These are phyloP conservation scores for Eretmocerus hayati DNA, from an alignment of 2,888 invertebrate species.

Conservation along the genomic window DNA sequence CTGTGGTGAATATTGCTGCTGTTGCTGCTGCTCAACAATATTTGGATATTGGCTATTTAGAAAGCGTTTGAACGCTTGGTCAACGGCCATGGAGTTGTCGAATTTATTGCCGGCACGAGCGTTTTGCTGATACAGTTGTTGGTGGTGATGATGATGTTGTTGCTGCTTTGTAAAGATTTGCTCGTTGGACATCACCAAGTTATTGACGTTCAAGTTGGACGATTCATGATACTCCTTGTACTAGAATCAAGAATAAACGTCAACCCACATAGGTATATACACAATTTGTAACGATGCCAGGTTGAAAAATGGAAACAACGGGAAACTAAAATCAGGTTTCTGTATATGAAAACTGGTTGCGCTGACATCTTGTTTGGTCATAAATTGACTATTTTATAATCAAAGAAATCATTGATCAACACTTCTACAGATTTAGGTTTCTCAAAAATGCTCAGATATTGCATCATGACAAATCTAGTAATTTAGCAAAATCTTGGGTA, in stretches of 20 bases:
- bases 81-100: conserved; percentile 26
- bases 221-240: conserved; percentile 36
- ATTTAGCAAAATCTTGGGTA: no score
- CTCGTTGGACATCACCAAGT: conserved; percentile 31
- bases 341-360: neutral
- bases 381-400: neutral
- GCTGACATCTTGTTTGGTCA: neutral
- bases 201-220: conserved; percentile 28
- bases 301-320: no score
- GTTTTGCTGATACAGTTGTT: conserved; percentile 24
- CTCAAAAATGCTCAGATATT: no score
- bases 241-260: conserved; percentile 10
- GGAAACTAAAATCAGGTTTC: no score
- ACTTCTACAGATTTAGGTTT: no score
- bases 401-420: no score
- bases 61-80: conserved; percentile 37
- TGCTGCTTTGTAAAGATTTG: conserved; percentile 30
- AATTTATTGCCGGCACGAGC: conserved; percentile 33
- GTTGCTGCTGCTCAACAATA: conserved; percentile 23
- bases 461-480: no score
- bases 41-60: conserved; percentile 29
- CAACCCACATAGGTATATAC: no score
- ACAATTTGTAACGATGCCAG: no score
- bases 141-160: conserved; percentile 22
- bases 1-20: conserved; percentile 11